Conservation (phyloP, 2,888 invertebrate genomes). For the Watsonalla binaria region DNA sequence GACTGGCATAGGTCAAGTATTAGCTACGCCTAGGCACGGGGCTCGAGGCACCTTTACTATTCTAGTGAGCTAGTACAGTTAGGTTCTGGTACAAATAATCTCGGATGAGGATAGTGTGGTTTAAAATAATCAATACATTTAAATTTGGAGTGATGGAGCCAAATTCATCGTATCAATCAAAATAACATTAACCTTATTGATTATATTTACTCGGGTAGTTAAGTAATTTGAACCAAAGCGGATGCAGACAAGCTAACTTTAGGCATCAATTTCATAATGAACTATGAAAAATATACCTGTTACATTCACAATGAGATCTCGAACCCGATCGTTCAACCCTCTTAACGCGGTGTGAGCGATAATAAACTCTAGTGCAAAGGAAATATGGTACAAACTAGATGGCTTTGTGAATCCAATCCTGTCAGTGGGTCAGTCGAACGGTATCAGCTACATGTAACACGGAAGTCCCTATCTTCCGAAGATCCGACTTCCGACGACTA, state of each 20-base stretch:
- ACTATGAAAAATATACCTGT: conserved; percentile 43
- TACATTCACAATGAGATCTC: conserved; percentile 38
- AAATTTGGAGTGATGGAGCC: too few relatives aligned
- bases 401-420: conserved; percentile 24
- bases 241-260: conserved; percentile 13
- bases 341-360: conserved; percentile 23
- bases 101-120: too few relatives aligned
- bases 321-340: conserved; percentile 39
- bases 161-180: too few relatives aligned
- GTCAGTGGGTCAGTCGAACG: conserved; percentile 22
- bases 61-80: too few relatives aligned
- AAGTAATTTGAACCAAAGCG: too few relatives aligned
- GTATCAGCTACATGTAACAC: conserved; percentile 14
- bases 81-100: too few relatives aligned
- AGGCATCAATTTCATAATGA: conserved; percentile 28
- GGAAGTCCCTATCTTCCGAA: conserved; percentile 31
- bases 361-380: conserved; percentile 30
- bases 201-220: too few relatives aligned
- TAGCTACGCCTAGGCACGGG: too few relatives aligned
- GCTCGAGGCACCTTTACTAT: too few relatives aligned
- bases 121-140: too few relatives aligned
- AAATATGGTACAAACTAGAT: conserved; percentile 34
- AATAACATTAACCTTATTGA: too few relatives aligned
- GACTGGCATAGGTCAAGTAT: too few relatives aligned
- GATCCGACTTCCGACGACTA: conserved; percentile 39